Percentiles rank a stretch among this genome's conserved stretches.
These are phyloP conservation scores for Aphrophora alni DNA, from an alignment of 2,888 invertebrate species.

Conservation along the genomic window DNA sequence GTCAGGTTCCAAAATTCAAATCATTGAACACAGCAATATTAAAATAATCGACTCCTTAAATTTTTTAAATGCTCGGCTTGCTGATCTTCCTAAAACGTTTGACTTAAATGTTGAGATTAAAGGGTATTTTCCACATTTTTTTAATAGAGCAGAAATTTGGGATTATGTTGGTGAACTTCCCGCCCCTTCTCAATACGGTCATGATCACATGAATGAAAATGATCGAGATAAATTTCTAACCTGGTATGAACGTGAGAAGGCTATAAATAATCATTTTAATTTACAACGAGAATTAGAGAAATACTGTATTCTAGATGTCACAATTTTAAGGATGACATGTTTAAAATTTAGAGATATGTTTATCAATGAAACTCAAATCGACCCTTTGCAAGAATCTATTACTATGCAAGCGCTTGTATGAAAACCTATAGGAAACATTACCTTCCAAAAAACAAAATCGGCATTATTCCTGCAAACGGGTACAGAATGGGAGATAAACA, in stretches of 20 bases:
- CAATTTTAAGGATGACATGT: conserved; percentile 51
- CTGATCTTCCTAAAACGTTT: conserved; percentile 50
- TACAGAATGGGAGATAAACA: neutral
- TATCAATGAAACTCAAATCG: conserved; percentile 44
- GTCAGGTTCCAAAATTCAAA: neutral
- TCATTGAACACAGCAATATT: neutral
- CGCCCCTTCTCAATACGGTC: neutral
- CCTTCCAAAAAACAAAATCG: conserved; percentile 40
- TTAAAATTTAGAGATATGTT: conserved; percentile 49
- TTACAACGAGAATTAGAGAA: conserved; percentile 50
- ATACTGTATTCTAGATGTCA: conserved; percentile 48
- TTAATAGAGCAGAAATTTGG: neutral
- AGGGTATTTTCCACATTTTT: conserved; percentile 48
- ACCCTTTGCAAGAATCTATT: conserved; percentile 50
- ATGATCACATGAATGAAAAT: conserved; percentile 25
- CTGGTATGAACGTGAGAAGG: conserved; percentile 44
- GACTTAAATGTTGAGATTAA: conserved; percentile 47
- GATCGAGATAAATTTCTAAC: conserved; percentile 41
- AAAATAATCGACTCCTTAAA: conserved; percentile 44
- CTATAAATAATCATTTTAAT: conserved; percentile 45
- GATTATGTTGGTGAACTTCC: neutral
- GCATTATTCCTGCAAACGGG: neutral
- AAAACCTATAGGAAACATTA: conserved; percentile 44
- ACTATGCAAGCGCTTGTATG: conserved; percentile 50
- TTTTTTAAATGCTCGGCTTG: conserved; percentile 51